These are phyloP conservation scores for Creontiades dilutus DNA, from an alignment of 2,888 invertebrate species.

Conservation along the genomic window DNA sequence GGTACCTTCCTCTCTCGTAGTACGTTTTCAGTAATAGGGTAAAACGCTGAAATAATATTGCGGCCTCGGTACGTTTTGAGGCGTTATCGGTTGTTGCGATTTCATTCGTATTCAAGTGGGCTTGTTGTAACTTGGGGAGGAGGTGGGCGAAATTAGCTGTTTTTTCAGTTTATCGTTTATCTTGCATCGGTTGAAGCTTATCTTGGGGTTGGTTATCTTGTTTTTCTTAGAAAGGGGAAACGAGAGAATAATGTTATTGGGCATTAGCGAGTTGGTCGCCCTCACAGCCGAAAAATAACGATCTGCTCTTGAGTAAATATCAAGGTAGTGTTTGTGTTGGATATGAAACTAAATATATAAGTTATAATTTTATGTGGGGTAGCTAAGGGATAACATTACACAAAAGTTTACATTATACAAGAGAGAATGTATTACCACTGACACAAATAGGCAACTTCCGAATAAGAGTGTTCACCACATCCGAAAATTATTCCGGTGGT, in stretches of 20 bases:
- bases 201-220: background rate
- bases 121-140: background rate
- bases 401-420: no score
- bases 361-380: no score
- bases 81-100: background rate
- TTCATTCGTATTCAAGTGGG: background rate
- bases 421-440: no score
- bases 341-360: no score
- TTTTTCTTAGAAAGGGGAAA: background rate
- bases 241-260: background rate
- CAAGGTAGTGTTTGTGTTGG: no score
- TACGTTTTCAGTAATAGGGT: background rate
- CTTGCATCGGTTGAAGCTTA: background rate
- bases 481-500: no score
- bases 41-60: background rate
- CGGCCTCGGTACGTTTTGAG: background rate
- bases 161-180: background rate
- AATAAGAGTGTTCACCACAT: no score
- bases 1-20: background rate
- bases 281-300: no score
- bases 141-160: background rate
- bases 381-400: no score
- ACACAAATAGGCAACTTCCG: no score
- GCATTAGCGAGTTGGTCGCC: no score
- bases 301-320: no score